phyloP scores from a whole-genome alignment of 1,140 invertebrate genomes.

The Polyergus mexicanus region DNA sequence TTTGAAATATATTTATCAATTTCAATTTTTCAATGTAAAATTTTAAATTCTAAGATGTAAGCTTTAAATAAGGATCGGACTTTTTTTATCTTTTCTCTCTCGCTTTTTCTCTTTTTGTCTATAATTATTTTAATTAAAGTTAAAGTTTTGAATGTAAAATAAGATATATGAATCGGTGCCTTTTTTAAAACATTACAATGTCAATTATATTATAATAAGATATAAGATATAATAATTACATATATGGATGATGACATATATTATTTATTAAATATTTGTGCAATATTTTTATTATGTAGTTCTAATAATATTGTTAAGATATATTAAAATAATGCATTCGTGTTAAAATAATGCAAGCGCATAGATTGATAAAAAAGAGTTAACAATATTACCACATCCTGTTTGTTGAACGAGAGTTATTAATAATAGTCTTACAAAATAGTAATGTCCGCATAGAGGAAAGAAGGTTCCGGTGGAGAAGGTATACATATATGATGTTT shows the following conservation, averaged over 20 bases:
- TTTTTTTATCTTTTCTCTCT: neutral
- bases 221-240: neutral
- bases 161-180: neutral
- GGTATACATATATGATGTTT: neutral
- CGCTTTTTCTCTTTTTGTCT: neutral
- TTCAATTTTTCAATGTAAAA: neutral
- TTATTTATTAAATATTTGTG: neutral
- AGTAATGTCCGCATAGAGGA: neutral
- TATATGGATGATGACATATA: neutral
- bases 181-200: neutral
- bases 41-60: neutral
- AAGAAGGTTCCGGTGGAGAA: neutral
- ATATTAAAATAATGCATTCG: neutral
- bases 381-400: neutral
- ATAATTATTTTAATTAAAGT: neutral
- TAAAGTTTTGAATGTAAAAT: neutral
- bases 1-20: neutral
- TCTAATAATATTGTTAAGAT: neutral
- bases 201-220: too few species aligned
- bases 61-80: neutral
- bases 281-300: neutral
- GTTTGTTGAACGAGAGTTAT: neutral
- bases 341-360: neutral
- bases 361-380: neutral
- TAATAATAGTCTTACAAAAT: constrained; percentile 11